phyloP scores from a whole-genome alignment of 1,140 invertebrate genomes.

The Eciton burchellii region DNA sequence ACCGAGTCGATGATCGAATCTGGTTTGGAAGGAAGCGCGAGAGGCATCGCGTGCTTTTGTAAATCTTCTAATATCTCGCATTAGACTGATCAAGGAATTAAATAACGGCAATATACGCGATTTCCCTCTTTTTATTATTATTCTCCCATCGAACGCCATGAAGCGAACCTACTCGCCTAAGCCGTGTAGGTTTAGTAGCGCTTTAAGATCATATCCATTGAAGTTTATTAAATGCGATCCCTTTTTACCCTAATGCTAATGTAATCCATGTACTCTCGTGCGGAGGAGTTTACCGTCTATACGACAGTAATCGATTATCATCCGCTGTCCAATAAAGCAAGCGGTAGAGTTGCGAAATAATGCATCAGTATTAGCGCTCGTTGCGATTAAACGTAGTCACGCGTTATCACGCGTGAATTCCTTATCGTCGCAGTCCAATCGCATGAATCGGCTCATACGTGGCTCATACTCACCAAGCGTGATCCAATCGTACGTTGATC shows the following conservation, averaged over 20 bases:
- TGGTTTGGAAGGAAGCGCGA: neutral
- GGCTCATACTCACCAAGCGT: neutral
- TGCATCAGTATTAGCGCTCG: slow-evolving; percentile 32
- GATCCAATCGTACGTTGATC: no score
- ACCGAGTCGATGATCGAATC: no score
- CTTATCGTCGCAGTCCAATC: slow-evolving; percentile 3
- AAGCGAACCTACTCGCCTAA: slow-evolving; percentile 27
- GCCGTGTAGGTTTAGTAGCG: slow-evolving; percentile 40
- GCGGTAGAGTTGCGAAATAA: slow-evolving; percentile 28
- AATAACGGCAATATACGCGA: neutral
- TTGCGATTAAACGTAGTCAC: neutral
- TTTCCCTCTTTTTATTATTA: neutral
- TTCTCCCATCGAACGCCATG: neutral
- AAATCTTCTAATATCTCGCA: neutral
- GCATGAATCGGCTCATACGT: neutral
- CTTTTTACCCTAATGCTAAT: slow-evolving; percentile 64
- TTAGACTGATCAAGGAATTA: neutral
- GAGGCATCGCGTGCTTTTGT: neutral
- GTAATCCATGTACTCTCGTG: slow-evolving; percentile 61
- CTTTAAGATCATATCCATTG: slow-evolving; percentile 59
- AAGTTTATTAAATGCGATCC: slow-evolving; percentile 69
- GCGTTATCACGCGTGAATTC: slow-evolving; percentile 15
- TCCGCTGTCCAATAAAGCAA: slow-evolving; percentile 11
- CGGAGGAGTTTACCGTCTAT: slow-evolving; percentile 39
- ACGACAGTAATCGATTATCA: slow-evolving; percentile 52